Base-by-base conservation (phyloP, 2,888 invertebrate genomes). In the Drosophila mettleri region DNA sequence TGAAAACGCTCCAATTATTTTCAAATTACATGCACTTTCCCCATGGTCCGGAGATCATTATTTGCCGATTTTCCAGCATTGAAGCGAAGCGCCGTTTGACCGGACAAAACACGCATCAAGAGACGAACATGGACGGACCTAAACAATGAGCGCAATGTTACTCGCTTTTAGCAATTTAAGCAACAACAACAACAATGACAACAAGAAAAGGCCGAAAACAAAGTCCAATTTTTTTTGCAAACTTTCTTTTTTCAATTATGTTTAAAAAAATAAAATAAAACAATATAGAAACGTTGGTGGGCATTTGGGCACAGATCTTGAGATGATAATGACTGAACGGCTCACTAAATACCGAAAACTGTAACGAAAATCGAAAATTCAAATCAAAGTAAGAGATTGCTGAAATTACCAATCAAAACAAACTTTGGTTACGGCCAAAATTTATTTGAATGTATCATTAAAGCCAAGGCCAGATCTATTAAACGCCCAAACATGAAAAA, bases 181-280 rank as follows among this genome's bases (percentile, higher is more conserved):
- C 49, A 45, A 51, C 33, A 34, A 34, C 29, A 45, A 34, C 36
- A 58, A 64, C n/a, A n/a, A n/a, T n/a, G n/a, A n/a, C 18, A 51
- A 34, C 36, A 58, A 64, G 31, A 38, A 46, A 20, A 22, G 14
- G 33, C 29, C 22, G 18, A 64, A 69, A 62, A 60, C 51, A 45
- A 58, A 51, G 51, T 54, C 67, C 62, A 69, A 66, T 66, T 79
- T 72, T 59, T 57, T 31, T 65, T 46, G 69, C 68, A 62, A 83
- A 86, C 76, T 78, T 82, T 82, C 78, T 70, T 78, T 86, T 74
- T 83, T 78, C 78, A 73, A 80, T 75, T 80, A 63, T 67, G 43
- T 18, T 29, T 31, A 3, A 46, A 27, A n/a, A 43, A 27, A 45
- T 41, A 27, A n/a, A 43, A 27, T 27, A 69, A 69, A 51, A 58